phyloP scores from a whole-genome alignment of 2,797 vertebrate genomes.

The Gouania willdenowi region DNA sequence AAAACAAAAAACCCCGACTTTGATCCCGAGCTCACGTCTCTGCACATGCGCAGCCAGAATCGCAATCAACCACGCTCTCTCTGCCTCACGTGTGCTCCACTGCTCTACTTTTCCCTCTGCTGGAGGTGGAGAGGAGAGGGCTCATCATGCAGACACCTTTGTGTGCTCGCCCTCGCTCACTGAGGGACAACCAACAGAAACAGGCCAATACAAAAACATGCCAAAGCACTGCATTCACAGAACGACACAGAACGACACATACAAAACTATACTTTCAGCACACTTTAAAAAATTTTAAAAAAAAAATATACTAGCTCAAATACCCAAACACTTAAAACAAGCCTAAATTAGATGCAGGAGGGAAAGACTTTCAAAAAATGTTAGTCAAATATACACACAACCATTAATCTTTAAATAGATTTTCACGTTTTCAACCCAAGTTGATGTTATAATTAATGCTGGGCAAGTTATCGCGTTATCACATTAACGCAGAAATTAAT shows the following conservation, averaged over 20 bases:
- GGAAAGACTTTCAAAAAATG: too few relatives aligned
- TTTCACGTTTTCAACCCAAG: too few relatives aligned
- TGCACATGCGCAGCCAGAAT: slow-evolving; percentile 42
- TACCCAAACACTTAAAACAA: too few relatives aligned
- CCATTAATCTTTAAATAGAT: too few relatives aligned
- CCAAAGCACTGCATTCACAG: not conserved
- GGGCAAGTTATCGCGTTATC: too few relatives aligned
- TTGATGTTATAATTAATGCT: too few relatives aligned
- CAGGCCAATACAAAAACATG: not conserved
- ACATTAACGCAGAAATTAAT: too few relatives aligned
- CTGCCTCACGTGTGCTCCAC: slow-evolving; percentile 64
- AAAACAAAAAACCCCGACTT: slow-evolving; percentile 7
- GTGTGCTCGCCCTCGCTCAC: not conserved
- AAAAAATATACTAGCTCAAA: too few relatives aligned
- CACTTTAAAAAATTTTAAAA: too few relatives aligned
- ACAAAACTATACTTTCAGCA: too few relatives aligned
- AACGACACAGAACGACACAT: not conserved
- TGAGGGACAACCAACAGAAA: not conserved
- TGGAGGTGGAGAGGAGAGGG: slow-evolving; percentile 31
- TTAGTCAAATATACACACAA: too few relatives aligned
- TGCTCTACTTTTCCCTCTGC: slow-evolving; percentile 64
- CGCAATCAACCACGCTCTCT: slow-evolving; percentile 45
- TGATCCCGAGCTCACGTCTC: slow-evolving; percentile 38
- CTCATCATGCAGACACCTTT: slow-evolving; percentile 19
- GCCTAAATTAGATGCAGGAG: too few relatives aligned